Evolutionary conservation across 2,113 vertebrate genomes (phyloP).

Genomic region (Ibidorhyncha struthersii): DNA sequence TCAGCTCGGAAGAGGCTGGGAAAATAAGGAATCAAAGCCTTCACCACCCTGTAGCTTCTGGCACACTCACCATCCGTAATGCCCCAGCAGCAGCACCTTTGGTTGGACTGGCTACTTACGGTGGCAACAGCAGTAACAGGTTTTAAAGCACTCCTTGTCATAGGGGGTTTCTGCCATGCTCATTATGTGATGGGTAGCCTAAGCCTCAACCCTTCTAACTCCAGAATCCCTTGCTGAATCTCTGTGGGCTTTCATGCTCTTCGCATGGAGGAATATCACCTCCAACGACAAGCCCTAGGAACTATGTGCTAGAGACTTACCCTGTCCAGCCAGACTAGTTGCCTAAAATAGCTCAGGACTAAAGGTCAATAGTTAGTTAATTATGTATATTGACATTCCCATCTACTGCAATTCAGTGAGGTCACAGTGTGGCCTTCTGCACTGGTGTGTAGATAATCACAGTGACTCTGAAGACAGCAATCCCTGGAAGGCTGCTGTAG

Average conservation of each 20-base stretch:
- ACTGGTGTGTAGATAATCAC: not conserved
- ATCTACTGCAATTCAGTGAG: conserved; percentile 11
- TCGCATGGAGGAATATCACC: not conserved
- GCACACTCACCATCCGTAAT: not conserved
- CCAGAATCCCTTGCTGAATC: not conserved
- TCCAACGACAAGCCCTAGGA: not conserved
- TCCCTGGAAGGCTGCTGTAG: not conserved
- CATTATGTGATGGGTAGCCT: not conserved
- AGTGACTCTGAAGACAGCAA: not conserved
- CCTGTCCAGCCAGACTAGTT: not conserved
- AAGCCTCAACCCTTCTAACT: not conserved
- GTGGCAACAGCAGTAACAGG: not conserved
- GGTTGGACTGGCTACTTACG: not conserved
- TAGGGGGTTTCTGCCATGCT: not conserved
- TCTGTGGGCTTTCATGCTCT: not conserved
- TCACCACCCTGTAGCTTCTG: not conserved
- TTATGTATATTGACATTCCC: conserved; percentile 10
- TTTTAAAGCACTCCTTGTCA: not conserved
- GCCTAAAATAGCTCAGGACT: conserved; percentile 19
- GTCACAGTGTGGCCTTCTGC: not conserved
- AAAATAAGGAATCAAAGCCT: not conserved
- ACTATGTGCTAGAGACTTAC: not conserved
- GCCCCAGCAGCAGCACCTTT: not conserved
- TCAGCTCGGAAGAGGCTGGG: not conserved
- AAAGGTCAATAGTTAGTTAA: conserved; percentile 9